phyloP scores from a whole-genome alignment of 2,113 vertebrate genomes.

The Ochotona curzoniae region DNA sequence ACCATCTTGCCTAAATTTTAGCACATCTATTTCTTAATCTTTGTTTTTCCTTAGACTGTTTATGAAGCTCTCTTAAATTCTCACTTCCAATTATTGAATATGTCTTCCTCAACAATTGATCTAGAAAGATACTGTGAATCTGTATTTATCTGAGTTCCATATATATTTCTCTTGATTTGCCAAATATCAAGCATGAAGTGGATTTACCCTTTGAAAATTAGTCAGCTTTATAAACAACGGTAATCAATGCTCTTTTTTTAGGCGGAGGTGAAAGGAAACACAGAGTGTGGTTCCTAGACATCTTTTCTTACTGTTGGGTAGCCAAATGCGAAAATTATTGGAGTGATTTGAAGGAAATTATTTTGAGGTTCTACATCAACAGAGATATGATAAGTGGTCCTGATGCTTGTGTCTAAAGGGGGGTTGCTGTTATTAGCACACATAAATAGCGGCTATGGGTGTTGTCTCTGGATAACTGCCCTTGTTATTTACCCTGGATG shows the following conservation, averaged over 20 bases:
- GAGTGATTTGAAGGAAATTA: background rate
- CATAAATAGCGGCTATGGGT: background rate
- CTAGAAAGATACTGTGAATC: background rate
- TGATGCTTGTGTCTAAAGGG: background rate
- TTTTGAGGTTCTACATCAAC: background rate
- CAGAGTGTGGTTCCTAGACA: background rate
- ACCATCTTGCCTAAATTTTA: background rate
- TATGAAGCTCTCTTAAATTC: constrained; percentile 8
- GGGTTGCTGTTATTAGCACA: background rate
- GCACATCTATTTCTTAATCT: background rate
- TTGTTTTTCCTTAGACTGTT: background rate
- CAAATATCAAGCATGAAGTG: background rate
- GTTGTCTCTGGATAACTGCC: background rate
- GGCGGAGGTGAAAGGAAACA: background rate
- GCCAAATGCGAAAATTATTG: background rate
- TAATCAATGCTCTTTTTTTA: background rate
- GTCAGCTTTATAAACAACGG: background rate
- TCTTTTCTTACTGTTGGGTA: background rate
- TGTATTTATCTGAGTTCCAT: constrained; percentile 7
- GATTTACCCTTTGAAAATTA: background rate
- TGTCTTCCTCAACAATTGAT: constrained; percentile 19
- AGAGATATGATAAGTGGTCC: background rate
- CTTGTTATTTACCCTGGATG: background rate
- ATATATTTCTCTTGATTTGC: background rate
- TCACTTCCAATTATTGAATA: background rate